phyloP scores from a whole-genome alignment of 2,888 invertebrate genomes.

The Galerucella pusilla region DNA sequence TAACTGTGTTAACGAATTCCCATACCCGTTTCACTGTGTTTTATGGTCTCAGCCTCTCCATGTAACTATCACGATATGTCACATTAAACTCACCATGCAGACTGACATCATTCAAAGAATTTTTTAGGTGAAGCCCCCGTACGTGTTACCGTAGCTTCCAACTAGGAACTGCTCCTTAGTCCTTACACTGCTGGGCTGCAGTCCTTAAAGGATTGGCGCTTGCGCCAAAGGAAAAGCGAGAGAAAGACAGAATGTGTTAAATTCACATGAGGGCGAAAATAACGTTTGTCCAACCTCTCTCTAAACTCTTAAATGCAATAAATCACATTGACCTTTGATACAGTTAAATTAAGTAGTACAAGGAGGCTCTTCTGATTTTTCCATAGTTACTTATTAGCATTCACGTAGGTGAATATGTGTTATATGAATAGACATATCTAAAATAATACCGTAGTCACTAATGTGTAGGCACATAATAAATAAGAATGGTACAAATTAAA shows the following conservation, averaged over 20 bases:
- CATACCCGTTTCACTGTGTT: background rate
- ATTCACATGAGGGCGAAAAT: background rate
- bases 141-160: conserved; percentile 59
- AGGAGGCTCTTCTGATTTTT: background rate
- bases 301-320: background rate
- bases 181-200: conserved; percentile 54
- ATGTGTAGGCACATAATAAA: too few relatives aligned
- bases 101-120: conserved; percentile 27
- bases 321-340: background rate
- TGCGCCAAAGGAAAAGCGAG: conserved; percentile 40
- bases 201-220: conserved; percentile 54
- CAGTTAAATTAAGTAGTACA: background rate
- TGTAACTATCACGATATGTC: background rate
- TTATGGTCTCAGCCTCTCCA: background rate
- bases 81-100: conserved; percentile 26
- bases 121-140: conserved; percentile 42
- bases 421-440: background rate
- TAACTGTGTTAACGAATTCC: background rate
- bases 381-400: background rate
- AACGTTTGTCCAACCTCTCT: background rate
- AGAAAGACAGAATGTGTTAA: background rate
- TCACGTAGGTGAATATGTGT: background rate
- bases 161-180: conserved; percentile 53
- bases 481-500: too few relatives aligned
- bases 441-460: too few relatives aligned